phyloP scores from a whole-genome alignment of 2,113 vertebrate species.

The Myotis brandtii region DNA sequence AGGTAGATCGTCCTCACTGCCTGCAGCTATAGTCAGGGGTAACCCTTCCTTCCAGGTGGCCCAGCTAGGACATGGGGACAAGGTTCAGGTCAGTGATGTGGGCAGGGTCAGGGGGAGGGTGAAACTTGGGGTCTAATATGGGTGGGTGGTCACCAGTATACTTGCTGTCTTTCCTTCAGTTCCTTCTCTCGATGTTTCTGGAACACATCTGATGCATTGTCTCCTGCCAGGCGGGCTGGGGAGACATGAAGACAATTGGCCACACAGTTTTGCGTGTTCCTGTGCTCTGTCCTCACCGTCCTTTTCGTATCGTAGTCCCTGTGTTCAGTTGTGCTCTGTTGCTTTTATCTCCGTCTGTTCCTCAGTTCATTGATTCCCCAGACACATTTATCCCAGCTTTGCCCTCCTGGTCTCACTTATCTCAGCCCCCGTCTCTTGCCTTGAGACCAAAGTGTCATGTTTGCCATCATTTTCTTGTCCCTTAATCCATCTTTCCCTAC shows the following conservation, averaged over 20 bases:
- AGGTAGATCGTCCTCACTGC: conserved; percentile 86
- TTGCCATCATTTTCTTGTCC: neutral
- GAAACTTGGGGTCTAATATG: neutral
- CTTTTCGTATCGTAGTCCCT: neutral
- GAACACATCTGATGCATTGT: conserved; percentile 81
- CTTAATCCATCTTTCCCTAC: neutral
- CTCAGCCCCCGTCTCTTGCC: neutral
- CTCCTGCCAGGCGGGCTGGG: conserved; percentile 83
- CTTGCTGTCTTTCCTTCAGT: conserved; percentile 85
- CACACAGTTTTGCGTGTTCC: neutral
- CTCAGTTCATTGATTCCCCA: neutral
- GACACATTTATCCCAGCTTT: neutral
- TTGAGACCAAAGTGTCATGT: neutral
- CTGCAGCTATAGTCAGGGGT: conserved; percentile 87
- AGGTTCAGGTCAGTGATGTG: neutral
- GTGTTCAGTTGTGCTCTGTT: neutral
- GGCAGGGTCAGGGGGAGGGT: neutral
- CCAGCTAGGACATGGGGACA: conserved; percentile 85
- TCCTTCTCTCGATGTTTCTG: conserved; percentile 86
- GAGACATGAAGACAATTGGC: neutral
- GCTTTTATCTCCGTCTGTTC: neutral
- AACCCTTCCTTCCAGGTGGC: conserved; percentile 87
- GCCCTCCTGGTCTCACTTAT: neutral
- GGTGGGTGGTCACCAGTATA: conserved; percentile 84
- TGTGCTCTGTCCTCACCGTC: neutral